Conservation (phyloP, 1,140 invertebrate genomes). For the Calephelis virginiensis region DNA sequence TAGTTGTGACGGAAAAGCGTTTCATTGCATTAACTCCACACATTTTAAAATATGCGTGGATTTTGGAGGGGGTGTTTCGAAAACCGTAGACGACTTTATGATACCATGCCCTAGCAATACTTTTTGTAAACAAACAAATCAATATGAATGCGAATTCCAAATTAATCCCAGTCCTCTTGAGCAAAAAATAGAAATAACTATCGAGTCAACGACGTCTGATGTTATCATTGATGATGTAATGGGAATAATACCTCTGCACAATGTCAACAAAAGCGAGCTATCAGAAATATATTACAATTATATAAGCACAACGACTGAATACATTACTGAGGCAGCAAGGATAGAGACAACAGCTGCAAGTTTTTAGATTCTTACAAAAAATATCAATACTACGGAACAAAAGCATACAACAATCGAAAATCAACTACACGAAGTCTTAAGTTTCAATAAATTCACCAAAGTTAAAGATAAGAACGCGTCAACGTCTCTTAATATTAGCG, state of each 20-base stretch:
- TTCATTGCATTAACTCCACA: slow-evolving; percentile 67
- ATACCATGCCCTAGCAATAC: slow-evolving; percentile 59
- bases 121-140: slow-evolving; percentile 47
- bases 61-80: slow-evolving; percentile 58
- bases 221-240: not conserved
- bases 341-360: not conserved
- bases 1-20: slow-evolving; percentile 67
- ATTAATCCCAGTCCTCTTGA: slow-evolving; percentile 28
- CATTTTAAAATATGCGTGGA: slow-evolving; percentile 76
- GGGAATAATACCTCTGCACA: not conserved
- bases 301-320: not conserved
- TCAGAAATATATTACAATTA: not conserved
- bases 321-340: not conserved
- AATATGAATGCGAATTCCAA: slow-evolving; percentile 64
- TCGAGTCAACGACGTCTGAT: slow-evolving; percentile 4
- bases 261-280: not conserved
- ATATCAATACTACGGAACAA: not conserved
- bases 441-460: too few relatives aligned
- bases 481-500: too few relatives aligned
- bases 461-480: too few relatives aligned
- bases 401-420: too few relatives aligned
- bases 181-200: slow-evolving; percentile 27
- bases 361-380: not conserved
- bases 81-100: slow-evolving; percentile 56
- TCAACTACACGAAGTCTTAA: too few relatives aligned